Conservation (phyloP, 2,113 vertebrate species). For the Osmerus eperlanus region DNA sequence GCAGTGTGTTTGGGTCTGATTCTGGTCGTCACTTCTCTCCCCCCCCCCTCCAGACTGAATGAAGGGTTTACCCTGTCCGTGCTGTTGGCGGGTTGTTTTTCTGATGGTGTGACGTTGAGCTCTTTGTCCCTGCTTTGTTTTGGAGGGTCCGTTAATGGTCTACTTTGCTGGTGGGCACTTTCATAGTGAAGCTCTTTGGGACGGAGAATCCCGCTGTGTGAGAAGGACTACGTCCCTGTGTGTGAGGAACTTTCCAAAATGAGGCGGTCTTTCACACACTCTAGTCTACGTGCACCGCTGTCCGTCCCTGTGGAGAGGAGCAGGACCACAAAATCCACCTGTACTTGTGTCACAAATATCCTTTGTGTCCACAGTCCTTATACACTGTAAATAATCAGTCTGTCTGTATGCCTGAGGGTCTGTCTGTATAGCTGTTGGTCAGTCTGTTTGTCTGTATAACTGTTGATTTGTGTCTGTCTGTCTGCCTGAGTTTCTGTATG, state of each 20-base stretch:
- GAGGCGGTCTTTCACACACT: constrained; percentile 5
- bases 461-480: no score
- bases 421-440: no score
- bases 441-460: no score
- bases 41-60: constrained; percentile 33
- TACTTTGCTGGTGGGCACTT: background rate
- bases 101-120: constrained; percentile 10
- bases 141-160: constrained; percentile 10
- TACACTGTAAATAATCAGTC: no score
- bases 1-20: constrained; percentile 29
- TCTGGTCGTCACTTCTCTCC: constrained; percentile 24
- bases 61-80: constrained; percentile 48
- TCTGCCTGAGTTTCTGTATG: no score
- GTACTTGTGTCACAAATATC: background rate
- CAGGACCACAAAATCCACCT: background rate
- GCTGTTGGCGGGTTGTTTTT: constrained; percentile 5
- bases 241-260: constrained; percentile 20
- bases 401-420: no score
- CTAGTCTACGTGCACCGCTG: background rate
- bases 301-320: background rate
- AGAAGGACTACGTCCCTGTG: constrained; percentile 15
- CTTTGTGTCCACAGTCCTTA: no score
- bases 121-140: constrained; percentile 26
- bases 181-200: background rate
- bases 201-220: constrained; percentile 4